These are phyloP conservation scores for Sprattus sprattus DNA, from an alignment of 2,113 vertebrate genomes.

Conservation along the genomic window DNA sequence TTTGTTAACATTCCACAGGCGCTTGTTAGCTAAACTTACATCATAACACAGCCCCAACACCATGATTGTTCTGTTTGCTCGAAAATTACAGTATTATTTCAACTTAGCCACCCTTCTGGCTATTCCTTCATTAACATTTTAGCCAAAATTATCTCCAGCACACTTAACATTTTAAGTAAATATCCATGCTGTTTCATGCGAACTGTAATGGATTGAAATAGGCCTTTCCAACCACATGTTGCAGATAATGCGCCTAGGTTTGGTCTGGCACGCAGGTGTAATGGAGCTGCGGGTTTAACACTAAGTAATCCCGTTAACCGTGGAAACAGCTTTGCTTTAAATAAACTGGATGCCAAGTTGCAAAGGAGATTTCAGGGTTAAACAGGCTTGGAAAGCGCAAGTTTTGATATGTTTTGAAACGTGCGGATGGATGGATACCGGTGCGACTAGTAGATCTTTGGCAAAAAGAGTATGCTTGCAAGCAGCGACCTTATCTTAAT, in stretches of 20 bases:
- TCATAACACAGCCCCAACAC: background rate
- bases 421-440: background rate
- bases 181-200: background rate
- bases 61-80: background rate
- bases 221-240: background rate
- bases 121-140: background rate
- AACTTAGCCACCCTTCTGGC: background rate
- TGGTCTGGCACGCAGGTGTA: background rate
- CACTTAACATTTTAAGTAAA: background rate
- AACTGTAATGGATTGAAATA: background rate
- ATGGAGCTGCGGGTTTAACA: background rate
- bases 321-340: constrained; percentile 9
- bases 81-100: background rate
- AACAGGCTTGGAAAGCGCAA: constrained; percentile 19
- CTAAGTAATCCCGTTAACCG: background rate
- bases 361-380: constrained; percentile 31
- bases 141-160: background rate
- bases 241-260: background rate
- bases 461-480: background rate
- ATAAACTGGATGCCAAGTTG: constrained; percentile 20
- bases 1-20: background rate
- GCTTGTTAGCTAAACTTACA: background rate
- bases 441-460: background rate
- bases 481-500: background rate
- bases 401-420: background rate